Conservation (phyloP, 2,113 vertebrate species). For the Proteles cristata region DNA sequence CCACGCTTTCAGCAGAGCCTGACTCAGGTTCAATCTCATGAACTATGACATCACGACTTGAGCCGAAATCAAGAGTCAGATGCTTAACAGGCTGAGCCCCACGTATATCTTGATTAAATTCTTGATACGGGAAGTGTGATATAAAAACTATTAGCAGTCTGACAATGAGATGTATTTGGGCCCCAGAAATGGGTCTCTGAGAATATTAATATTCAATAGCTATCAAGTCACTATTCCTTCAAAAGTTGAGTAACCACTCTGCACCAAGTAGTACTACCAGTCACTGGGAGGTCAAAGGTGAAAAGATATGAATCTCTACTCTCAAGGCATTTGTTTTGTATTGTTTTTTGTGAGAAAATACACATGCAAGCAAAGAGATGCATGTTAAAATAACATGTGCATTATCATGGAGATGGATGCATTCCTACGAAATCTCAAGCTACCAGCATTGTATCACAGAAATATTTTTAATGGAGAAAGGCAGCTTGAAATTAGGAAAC, state of each 20-base stretch:
- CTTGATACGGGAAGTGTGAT: neutral
- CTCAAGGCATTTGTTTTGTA: neutral
- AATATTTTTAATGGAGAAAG: neutral
- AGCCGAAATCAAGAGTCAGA: neutral
- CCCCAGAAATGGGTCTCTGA: neutral
- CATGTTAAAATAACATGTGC: neutral
- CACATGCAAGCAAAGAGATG: neutral
- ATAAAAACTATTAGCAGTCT: neutral
- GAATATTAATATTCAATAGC: neutral
- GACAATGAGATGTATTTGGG: neutral
- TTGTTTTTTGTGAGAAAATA: neutral
- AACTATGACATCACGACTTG: neutral
- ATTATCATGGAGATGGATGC: neutral
- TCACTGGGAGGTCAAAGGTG: neutral
- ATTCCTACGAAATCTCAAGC: neutral
- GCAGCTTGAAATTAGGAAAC: neutral
- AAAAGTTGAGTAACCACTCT: neutral
- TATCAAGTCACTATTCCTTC: constrained; percentile 10
- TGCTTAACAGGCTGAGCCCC: neutral
- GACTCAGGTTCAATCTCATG: neutral
- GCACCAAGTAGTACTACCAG: neutral
- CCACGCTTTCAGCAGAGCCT: neutral
- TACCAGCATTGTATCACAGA: neutral
- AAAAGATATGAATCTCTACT: neutral
- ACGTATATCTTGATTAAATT: neutral